These are phyloP conservation scores for Ametastegia equiseti DNA, from an alignment of 2,888 invertebrate species.

Conservation along the genomic window DNA sequence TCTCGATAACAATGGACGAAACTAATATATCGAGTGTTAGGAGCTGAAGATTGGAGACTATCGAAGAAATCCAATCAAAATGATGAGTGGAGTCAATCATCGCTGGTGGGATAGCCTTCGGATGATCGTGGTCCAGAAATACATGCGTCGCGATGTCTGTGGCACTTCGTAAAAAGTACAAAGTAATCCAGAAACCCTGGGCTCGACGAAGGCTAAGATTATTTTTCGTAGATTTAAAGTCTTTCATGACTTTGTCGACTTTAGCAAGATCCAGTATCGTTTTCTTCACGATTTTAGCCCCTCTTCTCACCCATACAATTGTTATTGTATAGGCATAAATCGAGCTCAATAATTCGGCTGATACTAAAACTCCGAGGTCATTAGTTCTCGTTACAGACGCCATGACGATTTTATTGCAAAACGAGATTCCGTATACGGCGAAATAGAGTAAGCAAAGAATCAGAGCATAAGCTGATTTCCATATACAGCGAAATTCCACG, in stretches of 20 bases:
- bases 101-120: background rate
- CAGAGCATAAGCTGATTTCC: background rate
- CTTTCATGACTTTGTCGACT: background rate
- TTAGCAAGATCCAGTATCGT: background rate
- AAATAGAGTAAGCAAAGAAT: background rate
- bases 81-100: background rate
- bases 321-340: background rate
- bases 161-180: background rate
- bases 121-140: background rate
- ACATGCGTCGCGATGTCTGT: background rate
- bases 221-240: background rate
- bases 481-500: background rate
- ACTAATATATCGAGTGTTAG: background rate
- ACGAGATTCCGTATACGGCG: too few relatives aligned
- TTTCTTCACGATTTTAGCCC: background rate
- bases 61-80: background rate
- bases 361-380: background rate
- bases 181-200: background rate
- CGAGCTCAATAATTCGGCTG: background rate
- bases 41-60: background rate
- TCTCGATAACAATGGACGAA: background rate
- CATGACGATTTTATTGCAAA: background rate
- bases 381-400: background rate
- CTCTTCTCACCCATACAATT: conserved; percentile 7
- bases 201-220: background rate